These are phyloP conservation scores for Salticus scenicus DNA, from an alignment of 2,888 invertebrate genomes.

Conservation along the genomic window DNA sequence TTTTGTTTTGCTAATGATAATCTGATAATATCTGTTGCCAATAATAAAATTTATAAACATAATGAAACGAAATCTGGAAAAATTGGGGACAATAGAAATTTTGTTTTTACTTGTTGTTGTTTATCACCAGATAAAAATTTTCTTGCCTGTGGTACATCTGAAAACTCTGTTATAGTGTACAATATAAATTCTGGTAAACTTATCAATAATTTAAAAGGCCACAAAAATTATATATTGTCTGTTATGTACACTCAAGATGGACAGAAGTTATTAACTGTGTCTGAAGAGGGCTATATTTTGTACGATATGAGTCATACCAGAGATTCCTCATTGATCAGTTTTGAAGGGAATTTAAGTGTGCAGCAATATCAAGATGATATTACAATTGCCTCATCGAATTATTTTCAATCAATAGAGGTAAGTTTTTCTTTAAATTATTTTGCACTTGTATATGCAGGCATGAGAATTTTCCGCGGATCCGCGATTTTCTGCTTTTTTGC, in stretches of 20 bases:
- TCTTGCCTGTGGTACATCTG: constrained; percentile 68
- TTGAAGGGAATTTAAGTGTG: constrained; percentile 51
- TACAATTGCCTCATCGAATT: constrained; percentile 32
- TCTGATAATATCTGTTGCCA: constrained; percentile 38
- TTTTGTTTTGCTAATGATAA: constrained; percentile 44
- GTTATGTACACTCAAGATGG: constrained; percentile 74
- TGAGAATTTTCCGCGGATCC: no score
- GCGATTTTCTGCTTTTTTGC: no score
- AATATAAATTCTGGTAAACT: constrained; percentile 27
- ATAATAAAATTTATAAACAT: constrained; percentile 47
- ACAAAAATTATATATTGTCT: constrained; percentile 32
- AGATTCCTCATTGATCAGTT: constrained; percentile 53
- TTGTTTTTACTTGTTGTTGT: constrained; percentile 34
- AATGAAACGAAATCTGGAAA: not conserved
- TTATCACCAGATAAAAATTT: constrained; percentile 37
- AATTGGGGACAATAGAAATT: not conserved
- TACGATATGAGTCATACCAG: constrained; percentile 76
- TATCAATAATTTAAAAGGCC: constrained; percentile 59
- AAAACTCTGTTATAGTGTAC: constrained; percentile 60
- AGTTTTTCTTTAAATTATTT: constrained; percentile 4
- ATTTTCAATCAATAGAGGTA: constrained; percentile 45
- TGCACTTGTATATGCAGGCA: no score
- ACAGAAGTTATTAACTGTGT: constrained; percentile 80
- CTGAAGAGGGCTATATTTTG: constrained; percentile 79
- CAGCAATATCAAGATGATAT: not conserved